These are phyloP conservation scores for Pseudoips prasinana DNA, from an alignment of 2,888 invertebrate species.

Conservation along the genomic window DNA sequence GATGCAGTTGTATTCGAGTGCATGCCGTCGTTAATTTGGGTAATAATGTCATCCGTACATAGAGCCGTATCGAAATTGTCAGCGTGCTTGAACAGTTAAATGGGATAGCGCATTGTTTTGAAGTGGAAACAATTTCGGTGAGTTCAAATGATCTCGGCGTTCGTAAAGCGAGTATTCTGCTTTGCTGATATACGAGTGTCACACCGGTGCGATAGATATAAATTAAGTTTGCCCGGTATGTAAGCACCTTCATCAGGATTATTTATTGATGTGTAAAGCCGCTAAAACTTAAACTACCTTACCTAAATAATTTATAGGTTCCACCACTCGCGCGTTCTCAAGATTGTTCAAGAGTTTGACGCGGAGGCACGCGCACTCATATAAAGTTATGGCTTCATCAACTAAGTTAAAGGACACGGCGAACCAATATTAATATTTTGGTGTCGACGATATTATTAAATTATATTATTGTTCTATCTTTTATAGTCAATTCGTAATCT, in stretches of 20 bases:
- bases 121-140: conserved; percentile 18
- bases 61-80: conserved; percentile 20
- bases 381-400: conserved; percentile 33
- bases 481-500: too few relatives aligned
- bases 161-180: conserved; percentile 24
- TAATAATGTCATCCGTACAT: conserved; percentile 33
- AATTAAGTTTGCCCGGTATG: conserved; percentile 38
- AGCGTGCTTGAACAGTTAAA: conserved; percentile 20
- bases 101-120: conserved; percentile 23
- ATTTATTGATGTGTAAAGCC: conserved; percentile 49
- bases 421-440: conserved; percentile 32
- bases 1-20: conserved; percentile 37
- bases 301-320: conserved; percentile 58
- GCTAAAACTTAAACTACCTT: conserved; percentile 51
- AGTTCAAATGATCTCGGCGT: conserved; percentile 24
- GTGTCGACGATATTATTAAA: conserved; percentile 17
- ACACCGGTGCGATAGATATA: conserved; percentile 25
- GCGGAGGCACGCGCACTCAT: conserved; percentile 25
- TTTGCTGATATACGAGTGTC: conserved; percentile 16
- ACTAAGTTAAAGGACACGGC: conserved; percentile 33
- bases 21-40: conserved; percentile 45
- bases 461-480: conserved; percentile 13
- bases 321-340: conserved; percentile 43
- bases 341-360: conserved; percentile 53
- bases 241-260: conserved; percentile 37